Percentiles rank a stretch among this genome's conserved stretches.
phyloP scores from a whole-genome alignment of 2,113 vertebrate genomes.

The Carassius gibelio region DNA sequence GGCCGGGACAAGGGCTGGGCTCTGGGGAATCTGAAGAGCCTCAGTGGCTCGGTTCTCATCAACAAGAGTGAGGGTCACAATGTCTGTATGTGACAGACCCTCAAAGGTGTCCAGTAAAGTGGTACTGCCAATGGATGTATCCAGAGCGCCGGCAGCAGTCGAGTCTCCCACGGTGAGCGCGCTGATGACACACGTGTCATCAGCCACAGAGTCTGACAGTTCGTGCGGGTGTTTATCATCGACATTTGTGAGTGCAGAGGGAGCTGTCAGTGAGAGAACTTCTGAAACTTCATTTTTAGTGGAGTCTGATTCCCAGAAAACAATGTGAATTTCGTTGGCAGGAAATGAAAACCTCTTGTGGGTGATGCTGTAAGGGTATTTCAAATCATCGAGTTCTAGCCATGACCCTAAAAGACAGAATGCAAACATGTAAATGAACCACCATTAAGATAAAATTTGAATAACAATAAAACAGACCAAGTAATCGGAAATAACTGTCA shows the following conservation, averaged over 20 bases:
- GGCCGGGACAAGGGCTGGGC: background rate
- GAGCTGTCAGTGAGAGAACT: background rate
- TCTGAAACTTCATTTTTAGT: background rate
- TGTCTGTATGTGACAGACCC: slow-evolving; percentile 67
- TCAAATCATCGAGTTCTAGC: slow-evolving; percentile 90
- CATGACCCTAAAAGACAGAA: slow-evolving; percentile 77
- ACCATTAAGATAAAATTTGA: background rate
- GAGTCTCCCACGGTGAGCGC: slow-evolving; percentile 44
- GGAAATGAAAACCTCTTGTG: slow-evolving; percentile 74
- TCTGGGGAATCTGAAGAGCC: slow-evolving; percentile 25
- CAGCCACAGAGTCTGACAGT: slow-evolving; percentile 42
- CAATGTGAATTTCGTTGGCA: slow-evolving; percentile 82
- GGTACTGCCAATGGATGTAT: slow-evolving; percentile 66
- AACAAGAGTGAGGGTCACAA: slow-evolving; percentile 78
- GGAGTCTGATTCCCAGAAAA: slow-evolving; percentile 85
- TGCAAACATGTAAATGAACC: background rate
- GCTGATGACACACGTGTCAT: slow-evolving; percentile 52
- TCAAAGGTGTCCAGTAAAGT: slow-evolving; percentile 70
- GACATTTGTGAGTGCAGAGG: background rate
- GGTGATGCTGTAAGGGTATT: slow-evolving; percentile 74
- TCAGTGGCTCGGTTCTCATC: slow-evolving; percentile 66
- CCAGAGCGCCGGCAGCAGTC: background rate
- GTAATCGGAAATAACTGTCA: background rate
- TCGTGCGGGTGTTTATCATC: slow-evolving; percentile 5
- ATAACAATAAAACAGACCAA: background rate